phyloP scores from a whole-genome alignment of 2,888 invertebrate species.

The Heliconius charithonia region DNA sequence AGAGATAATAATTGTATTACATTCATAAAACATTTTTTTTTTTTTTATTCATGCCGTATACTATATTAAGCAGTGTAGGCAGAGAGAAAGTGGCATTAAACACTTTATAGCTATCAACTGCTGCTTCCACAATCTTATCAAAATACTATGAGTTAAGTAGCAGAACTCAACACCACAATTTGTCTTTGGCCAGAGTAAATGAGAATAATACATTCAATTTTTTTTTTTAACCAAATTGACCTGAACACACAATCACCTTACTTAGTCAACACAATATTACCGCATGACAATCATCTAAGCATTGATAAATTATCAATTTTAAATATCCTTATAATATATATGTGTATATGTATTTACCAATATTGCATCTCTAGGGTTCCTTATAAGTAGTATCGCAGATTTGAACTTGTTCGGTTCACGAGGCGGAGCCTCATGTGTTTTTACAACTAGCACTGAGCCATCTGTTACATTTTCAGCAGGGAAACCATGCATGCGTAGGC shows the following conservation, averaged over 20 bases:
- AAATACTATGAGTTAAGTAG: too few relatives aligned
- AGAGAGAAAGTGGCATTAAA: background rate
- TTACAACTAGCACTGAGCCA: conserved; percentile 90
- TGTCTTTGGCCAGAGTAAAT: background rate
- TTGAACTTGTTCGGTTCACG: conserved; percentile 83
- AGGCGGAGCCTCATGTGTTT: conserved; percentile 90
- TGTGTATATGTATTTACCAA: conserved; percentile 66
- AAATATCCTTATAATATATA: background rate
- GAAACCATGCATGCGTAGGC: conserved; percentile 90
- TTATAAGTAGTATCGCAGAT: conserved; percentile 87
- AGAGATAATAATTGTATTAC: too few relatives aligned
- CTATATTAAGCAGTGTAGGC: background rate
- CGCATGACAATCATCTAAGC: background rate
- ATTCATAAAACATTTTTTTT: too few relatives aligned
- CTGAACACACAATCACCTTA: too few relatives aligned
- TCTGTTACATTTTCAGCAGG: conserved; percentile 90
- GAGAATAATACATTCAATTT: too few relatives aligned
- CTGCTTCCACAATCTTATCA: too few relatives aligned
- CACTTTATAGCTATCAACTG: background rate
- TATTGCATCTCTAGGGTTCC: conserved; percentile 88
- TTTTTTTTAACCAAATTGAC: too few relatives aligned
- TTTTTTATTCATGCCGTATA: background rate
- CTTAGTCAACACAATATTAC: background rate
- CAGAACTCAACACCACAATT: background rate
- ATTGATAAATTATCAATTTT: background rate